Conservation (phyloP, 2,113 vertebrate species). For the Mandrillus leucophaeus region DNA sequence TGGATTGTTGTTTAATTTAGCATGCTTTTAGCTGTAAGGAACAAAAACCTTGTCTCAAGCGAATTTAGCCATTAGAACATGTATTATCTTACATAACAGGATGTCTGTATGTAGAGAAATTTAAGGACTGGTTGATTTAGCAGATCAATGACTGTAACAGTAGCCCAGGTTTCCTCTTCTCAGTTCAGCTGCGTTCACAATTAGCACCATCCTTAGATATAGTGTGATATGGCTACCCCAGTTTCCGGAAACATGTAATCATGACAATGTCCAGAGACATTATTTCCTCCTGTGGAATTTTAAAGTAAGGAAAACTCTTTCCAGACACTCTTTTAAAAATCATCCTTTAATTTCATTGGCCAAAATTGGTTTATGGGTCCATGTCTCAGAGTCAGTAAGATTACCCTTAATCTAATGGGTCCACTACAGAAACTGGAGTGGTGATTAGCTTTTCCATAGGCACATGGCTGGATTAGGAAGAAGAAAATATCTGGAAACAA, state of each 20-base stretch:
- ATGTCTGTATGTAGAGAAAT: neutral
- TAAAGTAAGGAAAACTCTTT: neutral
- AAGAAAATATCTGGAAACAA: neutral
- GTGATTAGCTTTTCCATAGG: neutral
- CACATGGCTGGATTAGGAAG: neutral
- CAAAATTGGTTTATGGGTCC: neutral
- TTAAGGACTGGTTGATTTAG: neutral
- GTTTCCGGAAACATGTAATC: neutral
- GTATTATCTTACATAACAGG: neutral
- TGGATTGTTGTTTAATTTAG: neutral
- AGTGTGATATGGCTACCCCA: too few relatives aligned
- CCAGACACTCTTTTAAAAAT: neutral
- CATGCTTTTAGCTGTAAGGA: neutral
- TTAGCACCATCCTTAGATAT: neutral
- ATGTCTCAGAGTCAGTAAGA: neutral
- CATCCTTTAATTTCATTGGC: neutral
- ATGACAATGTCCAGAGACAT: neutral
- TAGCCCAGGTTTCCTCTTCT: neutral
- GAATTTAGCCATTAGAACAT: neutral
- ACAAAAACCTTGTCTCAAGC: neutral
- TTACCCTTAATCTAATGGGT: neutral
- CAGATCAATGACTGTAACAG: neutral
- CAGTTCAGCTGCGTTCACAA: neutral
- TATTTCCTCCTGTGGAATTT: neutral
- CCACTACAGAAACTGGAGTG: neutral